Base-by-base conservation (phyloP, 1,140 invertebrate genomes). In the Drosophila mojavensis region DNA sequence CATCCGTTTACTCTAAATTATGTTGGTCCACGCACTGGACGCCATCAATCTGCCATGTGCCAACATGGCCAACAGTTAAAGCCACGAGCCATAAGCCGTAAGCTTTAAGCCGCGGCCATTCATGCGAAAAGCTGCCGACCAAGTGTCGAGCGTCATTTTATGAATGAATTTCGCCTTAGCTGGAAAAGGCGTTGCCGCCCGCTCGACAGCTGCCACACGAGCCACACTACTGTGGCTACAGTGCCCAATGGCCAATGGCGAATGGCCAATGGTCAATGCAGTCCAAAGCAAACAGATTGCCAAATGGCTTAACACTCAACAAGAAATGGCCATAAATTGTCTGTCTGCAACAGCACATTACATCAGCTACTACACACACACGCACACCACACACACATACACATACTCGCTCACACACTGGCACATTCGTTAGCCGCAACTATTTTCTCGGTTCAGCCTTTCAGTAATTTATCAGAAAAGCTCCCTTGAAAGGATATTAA, bases 81-180 rank as follows among this genome's bases (percentile, higher is more conserved):
- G 43, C 43, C 43, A 47, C 6, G 17, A 63, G 63, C 65, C 75
- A 66, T 74, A 47, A 61, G 47, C 71, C 71, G 69, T 56, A 72
- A 78, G 69, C 69, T 62, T 81, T 69, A 69, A 78, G 74, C 69
- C 74, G 61, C 50, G 82, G 62, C 69, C 83, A 86, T 88, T 86
- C 83, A 86, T 83, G 83, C 83, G 79, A 86, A 83, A 86, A 73
- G 63, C 74, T 69, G 56, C 56, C 78, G 45, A 67, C 79, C 83
- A 83, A 83, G 79, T 83, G 79, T 70, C 72, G 69, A 65, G 47
- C 51, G 69, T 66, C 82, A 7, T 47, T 85, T 86, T 80, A 88
- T 86, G 83, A 86, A 86, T 86, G 83, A 86, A 86, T 77, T 86
- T 83, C 77, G 84, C 65, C 72, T 79, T 68, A 77, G 76, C 79